Base-by-base conservation (phyloP, 2,888 invertebrate genomes). In the Tachystola acroxantha region DNA sequence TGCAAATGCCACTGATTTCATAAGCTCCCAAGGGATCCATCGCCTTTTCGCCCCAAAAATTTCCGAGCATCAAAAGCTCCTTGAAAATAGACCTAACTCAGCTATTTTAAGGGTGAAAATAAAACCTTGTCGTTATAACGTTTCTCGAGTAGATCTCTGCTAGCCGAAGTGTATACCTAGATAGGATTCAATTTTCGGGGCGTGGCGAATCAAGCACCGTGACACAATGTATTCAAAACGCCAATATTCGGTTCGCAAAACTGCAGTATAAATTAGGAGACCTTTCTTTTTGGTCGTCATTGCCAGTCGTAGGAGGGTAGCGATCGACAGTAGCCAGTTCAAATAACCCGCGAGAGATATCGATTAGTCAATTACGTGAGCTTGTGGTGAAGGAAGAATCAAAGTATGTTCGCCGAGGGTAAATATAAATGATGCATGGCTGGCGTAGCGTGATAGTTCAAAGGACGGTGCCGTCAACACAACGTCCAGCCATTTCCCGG, bases 1-100 rank as follows among this genome's bases (percentile, higher is more conserved):
- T 89, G 88, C 89, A 91, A 91, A 90, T 91, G 90, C 90, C 90
- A 91, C 86, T 89, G 90, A 89, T 88, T 90, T 88, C 86, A 85
- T 88, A 84, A 81, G 82, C 84, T 85, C 88, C 82, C 89, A 69
- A 63, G 78, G 88, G 89, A 89, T 68, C 74, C 72, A 78, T 81
- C 81, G 72, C 75, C 62, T 80, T 78, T 75, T 75, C 74, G 79
- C 82, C 84, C 82, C 59, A 78, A 81, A 82, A 79, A 76, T 50
- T 65, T 57, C 48, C 43, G 47, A 37, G 16, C 33, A 13, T 10
- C 10, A 4, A 1, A 42, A 1, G 54, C 25, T 54, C 24, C 22
- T 36, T 44, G 10, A 72, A 58, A 54, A 34, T 64, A 46, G 37
- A 53, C 65, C 50, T 47, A 64, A 61, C 13, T 0, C 0, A 14